Percentiles rank a stretch among this genome's conserved stretches.
Conservation (phyloP, 2,888 invertebrate genomes). For the Microctonus brassicae region DNA sequence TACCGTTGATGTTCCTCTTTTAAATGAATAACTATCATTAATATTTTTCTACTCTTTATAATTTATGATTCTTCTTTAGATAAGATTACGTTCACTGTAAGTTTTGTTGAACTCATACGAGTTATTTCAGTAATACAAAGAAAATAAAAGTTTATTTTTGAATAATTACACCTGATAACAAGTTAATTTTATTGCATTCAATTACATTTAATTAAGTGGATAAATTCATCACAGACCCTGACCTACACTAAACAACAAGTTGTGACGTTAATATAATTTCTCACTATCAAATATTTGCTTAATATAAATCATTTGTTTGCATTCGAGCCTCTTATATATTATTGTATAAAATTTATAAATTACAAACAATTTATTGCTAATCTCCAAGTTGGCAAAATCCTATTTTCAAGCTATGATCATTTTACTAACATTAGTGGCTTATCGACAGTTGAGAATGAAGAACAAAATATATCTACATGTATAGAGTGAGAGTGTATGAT, state of each 20-base stretch:
- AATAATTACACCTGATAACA: neutral
- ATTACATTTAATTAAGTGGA: neutral
- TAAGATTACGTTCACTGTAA: neutral
- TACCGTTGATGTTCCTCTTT: slow-evolving; percentile 46
- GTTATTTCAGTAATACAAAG: neutral
- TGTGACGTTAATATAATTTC: neutral
- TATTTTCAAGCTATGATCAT: too few relatives aligned
- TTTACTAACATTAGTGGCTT: neutral
- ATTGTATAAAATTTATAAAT: too few relatives aligned
- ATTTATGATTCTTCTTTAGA: neutral
- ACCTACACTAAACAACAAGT: neutral
- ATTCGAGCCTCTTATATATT: too few relatives aligned
- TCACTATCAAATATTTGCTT: neutral
- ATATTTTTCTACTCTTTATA: neutral
- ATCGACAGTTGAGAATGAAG: slow-evolving; percentile 7
- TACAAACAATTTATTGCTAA: neutral
- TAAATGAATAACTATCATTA: slow-evolving; percentile 29
- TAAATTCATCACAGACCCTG: neutral
- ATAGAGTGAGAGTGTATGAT: neutral
- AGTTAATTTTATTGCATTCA: too few relatives aligned
- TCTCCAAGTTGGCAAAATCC: too few relatives aligned
- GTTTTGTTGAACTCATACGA: neutral
- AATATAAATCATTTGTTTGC: neutral
- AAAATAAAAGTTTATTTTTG: neutral
- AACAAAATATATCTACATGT: too few relatives aligned